Conservation (phyloP, 2,113 vertebrate species). For the Prietella phreatophila region DNA sequence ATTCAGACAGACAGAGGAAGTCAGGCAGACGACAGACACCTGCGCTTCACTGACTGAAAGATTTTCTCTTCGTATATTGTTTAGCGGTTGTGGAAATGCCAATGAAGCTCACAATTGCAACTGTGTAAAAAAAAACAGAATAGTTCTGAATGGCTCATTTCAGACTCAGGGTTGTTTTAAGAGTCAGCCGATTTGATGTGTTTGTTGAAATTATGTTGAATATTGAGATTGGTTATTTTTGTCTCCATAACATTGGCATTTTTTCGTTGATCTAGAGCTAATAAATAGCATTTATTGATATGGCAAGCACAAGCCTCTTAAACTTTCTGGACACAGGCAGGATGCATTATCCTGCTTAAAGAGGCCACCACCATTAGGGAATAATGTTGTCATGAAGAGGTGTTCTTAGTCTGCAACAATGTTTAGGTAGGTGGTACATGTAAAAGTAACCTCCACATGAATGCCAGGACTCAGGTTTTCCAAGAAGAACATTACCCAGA, state of each 20-base stretch:
- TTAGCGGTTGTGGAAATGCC: not conserved
- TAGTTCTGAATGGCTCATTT: not conserved
- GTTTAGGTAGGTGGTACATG: too few relatives aligned
- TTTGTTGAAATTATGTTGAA: not conserved
- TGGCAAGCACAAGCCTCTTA: not conserved
- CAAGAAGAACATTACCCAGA: too few relatives aligned
- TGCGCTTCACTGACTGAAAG: not conserved
- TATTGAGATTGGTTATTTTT: not conserved
- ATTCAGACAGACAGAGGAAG: conserved; percentile 36
- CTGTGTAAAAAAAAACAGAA: not conserved
- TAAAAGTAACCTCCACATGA: too few relatives aligned
- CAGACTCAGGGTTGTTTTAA: not conserved
- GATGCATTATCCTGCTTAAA: too few relatives aligned
- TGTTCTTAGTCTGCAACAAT: too few relatives aligned
- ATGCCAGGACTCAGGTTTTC: too few relatives aligned
- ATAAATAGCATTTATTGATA: not conserved
- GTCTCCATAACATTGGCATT: not conserved
- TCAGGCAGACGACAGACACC: conserved; percentile 11
- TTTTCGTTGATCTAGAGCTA: not conserved
- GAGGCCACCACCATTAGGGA: too few relatives aligned
- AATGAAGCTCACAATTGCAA: not conserved
- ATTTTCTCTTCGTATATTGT: conserved; percentile 1
- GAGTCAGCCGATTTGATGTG: not conserved
- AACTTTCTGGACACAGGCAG: too few relatives aligned
- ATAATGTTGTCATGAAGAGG: too few relatives aligned